Evolutionary conservation across 2,888 invertebrate genomes (phyloP), one percentile per base, ranked within the genome.

Genomic region (Unio delphinus): DNA sequence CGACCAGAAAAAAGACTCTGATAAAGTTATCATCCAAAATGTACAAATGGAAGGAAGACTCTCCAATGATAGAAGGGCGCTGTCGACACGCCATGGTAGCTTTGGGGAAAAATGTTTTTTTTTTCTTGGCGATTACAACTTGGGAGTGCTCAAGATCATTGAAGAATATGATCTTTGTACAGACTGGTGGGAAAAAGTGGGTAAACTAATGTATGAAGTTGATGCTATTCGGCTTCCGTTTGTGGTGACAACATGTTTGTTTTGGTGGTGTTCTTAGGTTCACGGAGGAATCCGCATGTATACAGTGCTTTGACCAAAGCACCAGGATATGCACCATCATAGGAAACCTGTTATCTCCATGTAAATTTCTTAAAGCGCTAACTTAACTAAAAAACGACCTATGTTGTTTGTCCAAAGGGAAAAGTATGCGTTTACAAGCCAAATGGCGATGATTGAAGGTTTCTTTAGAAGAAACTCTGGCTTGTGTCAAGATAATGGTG

Each of bases 61-160:
- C 75, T 6, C 28, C 67, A 4, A 65, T 80, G 75, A 55, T 20
- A 4, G 65, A 66, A 18, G 80, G 80, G 1, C 69, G 82, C 17
- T 77, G 79, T 61, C 68, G 79, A 58, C 82, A 82, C 64, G 61
- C 72, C 30, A 80, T 80, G 80, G 77, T 80, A 3, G 77, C 80
- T 7, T 65, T 80, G 20, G 72, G 67, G n/a, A 75, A 78, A 28
- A 69, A n/a, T n/a, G 65, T 28, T 15, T 76, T 11, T 79, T 67
- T 59, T 64, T 61, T 30, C n/a, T 77, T 0, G 81, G 81, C 11
- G 81, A 79, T 7, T 80, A 80, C 67, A 77, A 80, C 61, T 74
- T 72, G 55, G 78, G 79, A 11, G 76, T 77, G 3, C 65, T n/a
- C 30, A 70, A 65, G 4, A 75, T 73, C 63, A 64, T 81, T 1